These are phyloP conservation scores for Apteryx owenii DNA, from an alignment of 2,113 vertebrate species.

Conservation along the genomic window DNA sequence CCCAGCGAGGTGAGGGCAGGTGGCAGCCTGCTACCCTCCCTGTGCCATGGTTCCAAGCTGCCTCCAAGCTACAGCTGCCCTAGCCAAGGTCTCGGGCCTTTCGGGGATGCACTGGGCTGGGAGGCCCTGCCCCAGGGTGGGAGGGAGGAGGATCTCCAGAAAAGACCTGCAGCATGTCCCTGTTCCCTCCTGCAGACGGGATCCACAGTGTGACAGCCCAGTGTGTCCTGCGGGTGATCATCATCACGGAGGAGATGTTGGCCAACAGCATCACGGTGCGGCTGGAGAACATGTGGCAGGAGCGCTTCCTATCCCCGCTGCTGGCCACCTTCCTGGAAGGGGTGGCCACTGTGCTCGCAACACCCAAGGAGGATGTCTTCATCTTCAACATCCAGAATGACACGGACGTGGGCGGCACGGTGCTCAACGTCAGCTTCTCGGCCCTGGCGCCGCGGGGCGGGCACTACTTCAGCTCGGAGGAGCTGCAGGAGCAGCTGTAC, in stretches of 20 bases:
- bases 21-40: not conserved
- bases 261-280: constrained; percentile 97
- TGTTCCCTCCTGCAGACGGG: constrained; percentile 81
- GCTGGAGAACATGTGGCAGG: constrained; percentile 99
- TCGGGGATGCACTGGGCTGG: not conserved
- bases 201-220: constrained; percentile 94
- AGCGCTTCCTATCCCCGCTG: constrained; percentile 94
- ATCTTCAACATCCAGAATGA: constrained; percentile 98
- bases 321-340: constrained; percentile 92
- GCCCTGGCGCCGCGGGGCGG: constrained; percentile 86
- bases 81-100: not conserved
- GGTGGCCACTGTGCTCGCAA: constrained; percentile 90
- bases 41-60: not conserved
- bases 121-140: not conserved
- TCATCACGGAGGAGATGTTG: constrained; percentile 98
- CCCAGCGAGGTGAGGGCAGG: not conserved
- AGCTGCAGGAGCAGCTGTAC: constrained; percentile 97
- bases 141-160: not conserved
- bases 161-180: not conserved
- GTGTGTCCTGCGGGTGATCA: constrained; percentile 91
- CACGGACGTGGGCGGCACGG: constrained; percentile 85
- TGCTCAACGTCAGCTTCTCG: constrained; percentile 96
- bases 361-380: constrained; percentile 93
- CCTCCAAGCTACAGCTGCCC: not conserved
- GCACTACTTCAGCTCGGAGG: constrained; percentile 93